These are phyloP conservation scores for Triplophysa siluroides DNA, from an alignment of 2,113 vertebrate species.

Conservation along the genomic window DNA sequence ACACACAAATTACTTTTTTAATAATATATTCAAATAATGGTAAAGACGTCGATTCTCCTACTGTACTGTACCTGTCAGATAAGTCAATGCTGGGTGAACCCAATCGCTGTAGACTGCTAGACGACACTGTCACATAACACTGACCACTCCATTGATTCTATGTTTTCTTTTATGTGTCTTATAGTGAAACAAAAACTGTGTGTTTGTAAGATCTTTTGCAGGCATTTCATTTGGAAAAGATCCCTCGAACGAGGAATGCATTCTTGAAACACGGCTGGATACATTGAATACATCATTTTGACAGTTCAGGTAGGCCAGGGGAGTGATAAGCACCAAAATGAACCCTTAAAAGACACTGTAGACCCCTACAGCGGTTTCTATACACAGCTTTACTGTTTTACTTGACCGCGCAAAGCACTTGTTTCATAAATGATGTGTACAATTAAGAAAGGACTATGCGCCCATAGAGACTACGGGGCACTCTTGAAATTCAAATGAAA, in stretches of 20 bases:
- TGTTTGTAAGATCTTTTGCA: no score
- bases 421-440: constrained; percentile 36
- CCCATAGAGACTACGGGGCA: not conserved
- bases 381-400: not conserved
- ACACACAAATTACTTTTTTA: no score
- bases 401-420: constrained; percentile 7
- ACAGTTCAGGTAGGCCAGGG: not conserved
- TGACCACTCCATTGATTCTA: no score
- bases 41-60: no score
- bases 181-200: no score
- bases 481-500: constrained; percentile 47
- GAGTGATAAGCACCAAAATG: not conserved
- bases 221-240: not conserved
- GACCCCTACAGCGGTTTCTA: constrained; percentile 8
- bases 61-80: no score
- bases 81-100: no score
- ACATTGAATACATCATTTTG: not conserved
- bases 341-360: constrained; percentile 3
- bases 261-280: not conserved
- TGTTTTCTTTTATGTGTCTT: no score
- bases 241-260: not conserved
- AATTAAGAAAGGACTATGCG: constrained; percentile 34
- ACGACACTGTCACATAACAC: no score
- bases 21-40: no score
- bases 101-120: no score